Evolutionary conservation across 2,113 vertebrate species (phyloP).

Genomic region (Pao palembangensis): DNA sequence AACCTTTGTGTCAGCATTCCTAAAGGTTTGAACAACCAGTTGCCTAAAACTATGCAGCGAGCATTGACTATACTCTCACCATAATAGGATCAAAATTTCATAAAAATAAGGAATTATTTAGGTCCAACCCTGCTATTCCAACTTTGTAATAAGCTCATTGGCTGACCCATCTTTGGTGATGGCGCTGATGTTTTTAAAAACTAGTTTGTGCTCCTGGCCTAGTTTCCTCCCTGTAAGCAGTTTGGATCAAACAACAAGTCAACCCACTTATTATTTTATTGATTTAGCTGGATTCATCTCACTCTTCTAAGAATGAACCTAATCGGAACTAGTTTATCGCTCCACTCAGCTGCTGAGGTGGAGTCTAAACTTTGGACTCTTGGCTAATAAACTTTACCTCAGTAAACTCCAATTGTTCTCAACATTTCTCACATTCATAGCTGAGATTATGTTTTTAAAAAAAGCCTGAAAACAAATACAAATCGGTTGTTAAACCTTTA

Average conservation of each 20-base stretch:
- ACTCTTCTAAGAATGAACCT: constrained; percentile 1
- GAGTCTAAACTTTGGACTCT: neutral
- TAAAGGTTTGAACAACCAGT: neutral
- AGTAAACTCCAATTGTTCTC: neutral
- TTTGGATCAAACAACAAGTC: constrained; percentile 44
- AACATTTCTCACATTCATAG: neutral
- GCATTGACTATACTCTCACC: neutral
- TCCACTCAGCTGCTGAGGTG: neutral
- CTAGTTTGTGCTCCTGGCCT: constrained; percentile 20
- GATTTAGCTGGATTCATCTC: constrained; percentile 9
- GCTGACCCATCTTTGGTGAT: neutral
- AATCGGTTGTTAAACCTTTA: neutral
- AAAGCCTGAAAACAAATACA: neutral
- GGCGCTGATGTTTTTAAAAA: constrained; percentile 8
- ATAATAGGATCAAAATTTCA: neutral
- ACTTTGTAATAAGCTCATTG: neutral
- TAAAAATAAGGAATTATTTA: neutral
- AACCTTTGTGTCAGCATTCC: neutral
- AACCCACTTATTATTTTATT: constrained; percentile 3
- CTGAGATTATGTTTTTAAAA: neutral
- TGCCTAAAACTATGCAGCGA: constrained; percentile 3
- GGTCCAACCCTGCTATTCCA: constrained; percentile 6
- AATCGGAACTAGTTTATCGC: constrained; percentile 2
- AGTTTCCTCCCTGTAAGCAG: constrained; percentile 17
- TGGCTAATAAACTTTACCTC: neutral